Percentiles rank a stretch among this genome's conserved stretches.
Conservation (phyloP, 2,797 vertebrate species). For the Cuculus canorus region DNA sequence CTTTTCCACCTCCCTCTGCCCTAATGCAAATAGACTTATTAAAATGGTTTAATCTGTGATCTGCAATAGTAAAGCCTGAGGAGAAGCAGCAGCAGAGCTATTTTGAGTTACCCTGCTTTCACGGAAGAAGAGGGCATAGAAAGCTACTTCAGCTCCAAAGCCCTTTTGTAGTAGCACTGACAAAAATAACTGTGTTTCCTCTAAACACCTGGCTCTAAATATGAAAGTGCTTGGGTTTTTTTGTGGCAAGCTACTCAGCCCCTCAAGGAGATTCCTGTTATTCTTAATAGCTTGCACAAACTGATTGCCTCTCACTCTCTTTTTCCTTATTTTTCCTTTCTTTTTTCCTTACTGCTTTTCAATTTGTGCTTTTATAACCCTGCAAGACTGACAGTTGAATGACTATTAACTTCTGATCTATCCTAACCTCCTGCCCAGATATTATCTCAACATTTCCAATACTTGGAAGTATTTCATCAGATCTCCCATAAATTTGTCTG, state of each 20-base stretch:
- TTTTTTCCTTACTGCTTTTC: neutral
- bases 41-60: neutral
- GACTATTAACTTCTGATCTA: neutral
- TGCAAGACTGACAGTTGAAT: neutral
- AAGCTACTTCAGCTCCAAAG: neutral
- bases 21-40: neutral
- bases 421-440: neutral
- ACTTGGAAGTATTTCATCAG: neutral
- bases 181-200: neutral
- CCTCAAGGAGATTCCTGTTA: neutral
- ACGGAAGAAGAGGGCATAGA: neutral
- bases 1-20: neutral
- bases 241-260: neutral
- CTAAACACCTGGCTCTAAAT: neutral
- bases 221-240: neutral
- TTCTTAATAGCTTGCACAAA: neutral
- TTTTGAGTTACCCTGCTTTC: neutral
- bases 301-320: neutral
- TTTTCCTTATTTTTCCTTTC: neutral
- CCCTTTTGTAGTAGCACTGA: neutral
- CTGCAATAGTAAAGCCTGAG: neutral
- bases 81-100: neutral
- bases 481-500: neutral
- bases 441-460: neutral
- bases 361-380: neutral